Evolutionary conservation across 2,797 vertebrate genomes (phyloP).

Genomic region (Alfaro cultratus): DNA sequence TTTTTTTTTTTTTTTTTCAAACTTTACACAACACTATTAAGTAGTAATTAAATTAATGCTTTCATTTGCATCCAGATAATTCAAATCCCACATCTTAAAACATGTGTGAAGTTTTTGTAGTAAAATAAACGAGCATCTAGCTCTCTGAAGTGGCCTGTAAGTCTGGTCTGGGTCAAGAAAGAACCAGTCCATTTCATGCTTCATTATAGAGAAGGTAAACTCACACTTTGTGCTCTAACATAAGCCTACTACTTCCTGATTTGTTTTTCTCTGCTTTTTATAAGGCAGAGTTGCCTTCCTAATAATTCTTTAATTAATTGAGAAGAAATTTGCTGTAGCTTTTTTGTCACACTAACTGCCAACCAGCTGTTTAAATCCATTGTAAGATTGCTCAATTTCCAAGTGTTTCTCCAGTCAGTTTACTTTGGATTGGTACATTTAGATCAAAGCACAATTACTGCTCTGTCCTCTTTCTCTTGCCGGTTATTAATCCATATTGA

Average conservation of each 20-base stretch:
- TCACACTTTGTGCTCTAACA: constrained; percentile 28
- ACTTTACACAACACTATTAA: neutral
- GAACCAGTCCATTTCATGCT: constrained; percentile 61
- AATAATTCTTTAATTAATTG: constrained; percentile 50
- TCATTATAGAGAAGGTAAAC: constrained; percentile 60
- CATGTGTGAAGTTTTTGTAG: constrained; percentile 2
- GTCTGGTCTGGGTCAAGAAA: constrained; percentile 26
- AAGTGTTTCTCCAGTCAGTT: constrained; percentile 8
- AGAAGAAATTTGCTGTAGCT: constrained; percentile 22
- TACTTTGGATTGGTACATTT: constrained; percentile 3
- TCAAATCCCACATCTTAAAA: constrained; percentile 17
- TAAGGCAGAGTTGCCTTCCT: constrained; percentile 19
- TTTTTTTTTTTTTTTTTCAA: too few relatives aligned
- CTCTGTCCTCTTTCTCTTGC: constrained; percentile 26
- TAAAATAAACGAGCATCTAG: constrained; percentile 35
- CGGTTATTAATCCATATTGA: constrained; percentile 56
- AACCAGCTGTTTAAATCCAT: neutral
- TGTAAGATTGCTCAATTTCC: neutral
- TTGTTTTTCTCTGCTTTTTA: constrained; percentile 25
- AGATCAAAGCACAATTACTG: constrained; percentile 19
- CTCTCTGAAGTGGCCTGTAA: constrained; percentile 45
- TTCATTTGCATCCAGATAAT: constrained; percentile 6
- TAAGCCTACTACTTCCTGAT: constrained; percentile 29
- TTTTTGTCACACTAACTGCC: neutral
- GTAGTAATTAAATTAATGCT: constrained; percentile 5